phyloP scores from a whole-genome alignment of 2,113 vertebrate genomes.

The Datnioides undecimradiatus region DNA sequence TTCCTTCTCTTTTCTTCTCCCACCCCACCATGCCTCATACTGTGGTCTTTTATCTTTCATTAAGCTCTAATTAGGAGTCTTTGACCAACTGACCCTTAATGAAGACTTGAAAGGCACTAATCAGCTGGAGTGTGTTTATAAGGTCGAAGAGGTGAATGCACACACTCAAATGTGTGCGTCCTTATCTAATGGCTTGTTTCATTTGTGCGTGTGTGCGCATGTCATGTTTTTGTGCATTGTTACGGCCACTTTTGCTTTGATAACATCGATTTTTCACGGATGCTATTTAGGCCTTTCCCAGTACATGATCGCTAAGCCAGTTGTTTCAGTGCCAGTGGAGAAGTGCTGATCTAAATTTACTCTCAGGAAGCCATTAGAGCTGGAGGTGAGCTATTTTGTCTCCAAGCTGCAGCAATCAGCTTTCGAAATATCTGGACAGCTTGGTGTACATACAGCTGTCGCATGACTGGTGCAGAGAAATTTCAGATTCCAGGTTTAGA shows the following conservation, averaged over 20 bases:
- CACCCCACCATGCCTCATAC: not conserved
- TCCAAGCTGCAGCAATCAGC: constrained; percentile 30
- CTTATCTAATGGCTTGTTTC: constrained; percentile 35
- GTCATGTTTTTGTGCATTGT: not conserved
- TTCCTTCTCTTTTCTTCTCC: constrained; percentile 6
- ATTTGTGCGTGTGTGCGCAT: not conserved
- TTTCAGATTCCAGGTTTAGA: constrained; percentile 42
- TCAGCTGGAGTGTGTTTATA: constrained; percentile 61
- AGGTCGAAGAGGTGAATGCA: constrained; percentile 27
- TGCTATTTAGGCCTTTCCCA: constrained; percentile 19
- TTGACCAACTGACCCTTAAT: constrained; percentile 67
- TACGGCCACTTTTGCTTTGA: not conserved
- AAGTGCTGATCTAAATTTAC: constrained; percentile 49
- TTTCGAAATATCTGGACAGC: constrained; percentile 28
- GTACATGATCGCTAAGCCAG: not conserved
- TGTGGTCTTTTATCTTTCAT: constrained; percentile 64
- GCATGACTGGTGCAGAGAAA: constrained; percentile 1
- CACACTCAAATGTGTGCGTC: constrained; percentile 29
- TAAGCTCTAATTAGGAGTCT: constrained; percentile 66
- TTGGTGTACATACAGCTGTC: constrained; percentile 13
- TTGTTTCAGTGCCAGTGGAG: constrained; percentile 22
- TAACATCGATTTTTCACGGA: constrained; percentile 17
- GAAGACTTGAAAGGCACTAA: constrained; percentile 61
- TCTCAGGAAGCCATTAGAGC: constrained; percentile 46
- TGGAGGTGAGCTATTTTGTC: constrained; percentile 40